These are phyloP conservation scores for Procavia capensis DNA, from an alignment of 2,113 vertebrate species.

Conservation along the genomic window DNA sequence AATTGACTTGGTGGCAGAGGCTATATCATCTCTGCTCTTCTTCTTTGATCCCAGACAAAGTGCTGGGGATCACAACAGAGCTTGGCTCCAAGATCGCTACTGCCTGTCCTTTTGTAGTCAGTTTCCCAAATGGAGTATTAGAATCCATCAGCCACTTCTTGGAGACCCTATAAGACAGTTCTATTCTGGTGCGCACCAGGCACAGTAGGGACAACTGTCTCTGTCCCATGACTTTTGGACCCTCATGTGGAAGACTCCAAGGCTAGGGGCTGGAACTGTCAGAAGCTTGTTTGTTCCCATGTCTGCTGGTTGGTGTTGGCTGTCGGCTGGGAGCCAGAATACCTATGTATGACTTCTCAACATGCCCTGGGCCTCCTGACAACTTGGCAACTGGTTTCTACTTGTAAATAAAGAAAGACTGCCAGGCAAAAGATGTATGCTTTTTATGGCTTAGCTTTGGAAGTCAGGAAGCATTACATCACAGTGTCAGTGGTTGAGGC, in stretches of 20 bases:
- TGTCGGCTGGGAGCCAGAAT: not conserved
- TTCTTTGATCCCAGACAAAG: constrained; percentile 45
- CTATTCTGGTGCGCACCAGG: no score
- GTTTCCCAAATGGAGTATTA: not conserved
- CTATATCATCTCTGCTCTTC: not conserved
- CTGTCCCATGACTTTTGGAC: not conserved
- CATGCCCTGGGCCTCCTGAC: not conserved
- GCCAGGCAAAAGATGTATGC: no score
- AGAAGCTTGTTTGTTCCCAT: not conserved
- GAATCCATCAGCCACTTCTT: no score
- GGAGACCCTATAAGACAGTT: no score
- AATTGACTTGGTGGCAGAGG: no score
- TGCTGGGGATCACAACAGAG: not conserved
- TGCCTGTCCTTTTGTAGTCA: not conserved
- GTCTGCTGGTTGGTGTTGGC: not conserved
- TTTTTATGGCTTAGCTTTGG: not conserved
- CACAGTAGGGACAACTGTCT: not conserved
- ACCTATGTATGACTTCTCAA: not conserved
- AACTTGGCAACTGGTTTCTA: not conserved
- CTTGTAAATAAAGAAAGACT: no score
- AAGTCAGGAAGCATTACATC: no score
- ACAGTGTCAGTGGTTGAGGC: not conserved
- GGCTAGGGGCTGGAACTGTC: not conserved
- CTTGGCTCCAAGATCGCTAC: not conserved
- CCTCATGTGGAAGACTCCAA: not conserved